Evolutionary conservation across 2,888 invertebrate genomes (phyloP).

Genomic region (Ormyrus rosae): DNA sequence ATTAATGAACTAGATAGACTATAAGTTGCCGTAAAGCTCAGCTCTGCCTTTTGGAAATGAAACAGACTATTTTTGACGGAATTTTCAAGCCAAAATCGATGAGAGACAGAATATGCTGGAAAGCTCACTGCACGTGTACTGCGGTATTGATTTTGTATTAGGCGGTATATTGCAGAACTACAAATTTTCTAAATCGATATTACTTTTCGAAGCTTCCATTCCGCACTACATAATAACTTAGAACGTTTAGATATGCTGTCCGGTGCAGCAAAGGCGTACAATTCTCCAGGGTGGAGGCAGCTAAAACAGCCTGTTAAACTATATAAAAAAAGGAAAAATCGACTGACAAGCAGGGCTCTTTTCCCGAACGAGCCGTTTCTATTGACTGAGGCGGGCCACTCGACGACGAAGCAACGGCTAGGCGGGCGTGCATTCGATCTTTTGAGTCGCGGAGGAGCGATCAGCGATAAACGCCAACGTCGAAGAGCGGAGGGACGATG

Average conservation of each 20-base stretch:
- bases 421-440: constrained; percentile 18
- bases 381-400: constrained; percentile 6
- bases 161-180: no score
- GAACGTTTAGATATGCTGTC: no score
- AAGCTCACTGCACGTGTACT: no score
- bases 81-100: no score
- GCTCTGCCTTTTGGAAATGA: no score
- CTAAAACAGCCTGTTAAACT: background rate
- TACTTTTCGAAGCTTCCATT: no score
- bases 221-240: no score
- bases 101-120: no score
- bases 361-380: background rate
- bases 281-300: background rate
- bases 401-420: background rate
- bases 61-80: no score
- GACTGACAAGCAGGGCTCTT: background rate
- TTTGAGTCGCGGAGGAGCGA: constrained; percentile 12
- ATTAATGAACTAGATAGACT: background rate
- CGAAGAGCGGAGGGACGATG: background rate
- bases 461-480: constrained; percentile 22
- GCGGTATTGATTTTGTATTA: no score
- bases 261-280: background rate
- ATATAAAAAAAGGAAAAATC: constrained; percentile 5
- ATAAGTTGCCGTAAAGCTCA: background rate
- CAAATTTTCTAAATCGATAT: no score